Evolutionary conservation across 2,797 vertebrate genomes (phyloP).

Genomic region (Nyctalus aviator): DNA sequence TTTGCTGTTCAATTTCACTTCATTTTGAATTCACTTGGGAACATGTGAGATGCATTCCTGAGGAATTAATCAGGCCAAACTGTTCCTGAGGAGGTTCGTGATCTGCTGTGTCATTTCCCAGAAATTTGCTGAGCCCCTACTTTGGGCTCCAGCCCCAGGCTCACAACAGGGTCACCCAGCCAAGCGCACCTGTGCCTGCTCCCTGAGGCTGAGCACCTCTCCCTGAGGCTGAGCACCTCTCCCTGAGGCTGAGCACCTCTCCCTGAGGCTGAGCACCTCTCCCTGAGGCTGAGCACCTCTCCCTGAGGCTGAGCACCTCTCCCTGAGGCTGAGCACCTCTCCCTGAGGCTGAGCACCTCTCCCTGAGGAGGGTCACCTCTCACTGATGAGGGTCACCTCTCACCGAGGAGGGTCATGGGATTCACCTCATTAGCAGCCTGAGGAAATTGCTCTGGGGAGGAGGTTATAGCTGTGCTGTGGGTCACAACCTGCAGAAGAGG

Average conservation of each 20-base stretch:
- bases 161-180: too few species aligned
- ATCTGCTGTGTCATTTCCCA: neutral
- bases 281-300: too few species aligned
- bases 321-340: too few species aligned
- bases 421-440: neutral
- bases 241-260: too few species aligned
- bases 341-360: too few species aligned
- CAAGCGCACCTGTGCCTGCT: neutral
- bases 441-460: neutral
- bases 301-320: too few species aligned
- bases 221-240: too few species aligned
- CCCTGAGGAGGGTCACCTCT: too few species aligned
- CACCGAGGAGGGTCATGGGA: neutral
- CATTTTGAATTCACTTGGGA: neutral
- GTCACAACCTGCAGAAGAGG: neutral
- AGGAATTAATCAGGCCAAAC: neutral
- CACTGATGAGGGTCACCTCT: neutral
- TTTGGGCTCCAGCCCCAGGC: accelerated
- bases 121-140: too few species aligned
- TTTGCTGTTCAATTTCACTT: neutral
- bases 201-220: neutral
- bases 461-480: neutral
- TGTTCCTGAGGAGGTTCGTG: neutral
- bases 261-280: too few species aligned
- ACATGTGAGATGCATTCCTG: neutral